Evolutionary conservation across 2,797 vertebrate species (phyloP).

Genomic region (Anniella stebbinsi): DNA sequence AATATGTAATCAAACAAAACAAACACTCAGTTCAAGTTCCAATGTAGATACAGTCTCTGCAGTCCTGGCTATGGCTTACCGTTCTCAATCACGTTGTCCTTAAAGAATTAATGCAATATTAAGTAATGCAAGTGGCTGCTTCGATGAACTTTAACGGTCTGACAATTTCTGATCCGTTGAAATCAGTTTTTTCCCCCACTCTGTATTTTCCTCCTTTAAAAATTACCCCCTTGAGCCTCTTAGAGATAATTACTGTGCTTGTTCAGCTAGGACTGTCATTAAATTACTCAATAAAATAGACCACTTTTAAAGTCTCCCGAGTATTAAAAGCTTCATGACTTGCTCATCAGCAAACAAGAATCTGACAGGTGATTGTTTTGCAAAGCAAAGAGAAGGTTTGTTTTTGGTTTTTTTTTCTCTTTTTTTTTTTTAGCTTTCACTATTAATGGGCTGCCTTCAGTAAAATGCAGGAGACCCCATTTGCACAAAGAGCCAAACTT

Average conservation of each 20-base stretch:
- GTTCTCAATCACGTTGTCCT: not conserved
- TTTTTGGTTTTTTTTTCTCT: not conserved
- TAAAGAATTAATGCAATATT: slow-evolving; percentile 12
- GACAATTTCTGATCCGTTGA: slow-evolving; percentile 73
- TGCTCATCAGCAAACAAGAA: slow-evolving; percentile 72
- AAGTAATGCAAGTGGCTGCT: slow-evolving; percentile 36
- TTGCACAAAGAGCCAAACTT: slow-evolving; percentile 42
- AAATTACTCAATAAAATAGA: slow-evolving; percentile 82
- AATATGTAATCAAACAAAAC: not conserved
- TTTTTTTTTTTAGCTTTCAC: slow-evolving; percentile 45
- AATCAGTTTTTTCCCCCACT: slow-evolving; percentile 52
- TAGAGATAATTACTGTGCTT: slow-evolving; percentile 80
- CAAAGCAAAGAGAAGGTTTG: slow-evolving; percentile 80
- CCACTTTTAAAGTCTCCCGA: slow-evolving; percentile 74
- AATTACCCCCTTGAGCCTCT: slow-evolving; percentile 76
- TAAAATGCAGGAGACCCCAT: slow-evolving; percentile 58
- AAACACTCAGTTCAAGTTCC: not conserved
- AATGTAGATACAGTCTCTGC: not conserved
- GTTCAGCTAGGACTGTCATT: slow-evolving; percentile 77
- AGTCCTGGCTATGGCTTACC: not conserved
- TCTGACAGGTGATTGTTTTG: slow-evolving; percentile 76
- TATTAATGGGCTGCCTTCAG: slow-evolving; percentile 60
- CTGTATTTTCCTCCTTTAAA: slow-evolving; percentile 79
- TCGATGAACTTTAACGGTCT: slow-evolving; percentile 65
- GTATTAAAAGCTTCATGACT: slow-evolving; percentile 69